Evolutionary conservation across 1,140 invertebrate genomes (phyloP).

Genomic region (Papilio polyxenes): DNA sequence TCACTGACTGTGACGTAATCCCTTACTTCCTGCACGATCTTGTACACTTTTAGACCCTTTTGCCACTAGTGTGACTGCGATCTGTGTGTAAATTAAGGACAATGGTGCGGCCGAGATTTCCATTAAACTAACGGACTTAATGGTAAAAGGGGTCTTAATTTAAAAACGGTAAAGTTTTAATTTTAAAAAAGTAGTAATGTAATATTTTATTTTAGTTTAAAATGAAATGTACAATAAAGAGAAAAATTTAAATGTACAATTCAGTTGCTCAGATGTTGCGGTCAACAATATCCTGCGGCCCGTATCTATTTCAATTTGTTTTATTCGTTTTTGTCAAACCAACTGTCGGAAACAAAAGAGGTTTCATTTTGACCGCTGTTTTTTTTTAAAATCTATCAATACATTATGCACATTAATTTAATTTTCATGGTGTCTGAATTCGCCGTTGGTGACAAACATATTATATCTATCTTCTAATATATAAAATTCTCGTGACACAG

Average conservation of each 20-base stretch:
- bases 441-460: no score
- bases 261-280: neutral
- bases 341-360: neutral
- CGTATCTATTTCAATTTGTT: constrained; percentile 17
- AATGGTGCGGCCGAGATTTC: neutral
- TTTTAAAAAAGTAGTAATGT: neutral
- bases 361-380: no score
- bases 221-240: neutral
- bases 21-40: constrained; percentile 27
- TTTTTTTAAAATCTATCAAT: no score
- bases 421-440: no score
- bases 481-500: no score
- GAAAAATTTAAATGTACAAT: neutral
- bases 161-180: neutral
- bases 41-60: neutral
- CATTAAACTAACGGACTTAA: neutral
- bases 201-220: neutral
- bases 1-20: neutral
- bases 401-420: no score
- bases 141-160: neutral
- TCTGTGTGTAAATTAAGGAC: neutral
- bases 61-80: neutral
- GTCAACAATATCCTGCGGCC: constrained; percentile 6
- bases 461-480: no score
- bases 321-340: neutral